A percentile compares a stretch with the other conserved stretches of the same genome.
These are phyloP conservation scores for Pomacea canaliculata DNA, from an alignment of 2,888 invertebrate genomes.

Conservation along the genomic window DNA sequence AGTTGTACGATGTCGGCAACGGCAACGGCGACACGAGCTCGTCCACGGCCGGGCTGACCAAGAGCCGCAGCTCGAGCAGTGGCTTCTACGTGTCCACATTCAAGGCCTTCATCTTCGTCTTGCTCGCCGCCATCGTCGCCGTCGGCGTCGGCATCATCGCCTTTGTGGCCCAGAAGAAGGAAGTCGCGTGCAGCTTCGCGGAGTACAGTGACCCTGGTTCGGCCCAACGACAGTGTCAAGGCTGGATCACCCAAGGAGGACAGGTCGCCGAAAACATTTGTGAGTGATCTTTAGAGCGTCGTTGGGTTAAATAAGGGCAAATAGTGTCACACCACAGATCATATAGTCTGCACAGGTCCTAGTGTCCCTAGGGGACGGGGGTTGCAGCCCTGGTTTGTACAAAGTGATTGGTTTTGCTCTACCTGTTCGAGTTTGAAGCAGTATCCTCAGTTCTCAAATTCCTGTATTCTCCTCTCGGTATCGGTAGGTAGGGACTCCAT, in stretches of 20 bases:
- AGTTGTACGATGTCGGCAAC: neutral
- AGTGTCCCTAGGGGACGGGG: too few relatives aligned
- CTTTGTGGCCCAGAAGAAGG: slow-evolving; percentile 68
- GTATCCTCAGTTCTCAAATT: too few relatives aligned
- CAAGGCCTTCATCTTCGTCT: slow-evolving; percentile 49
- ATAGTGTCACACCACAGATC: too few relatives aligned
- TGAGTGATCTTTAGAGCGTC: neutral
- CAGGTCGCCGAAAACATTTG: neutral
- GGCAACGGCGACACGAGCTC: neutral
- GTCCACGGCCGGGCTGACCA: slow-evolving; percentile 8
- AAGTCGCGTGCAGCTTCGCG: slow-evolving; percentile 40
- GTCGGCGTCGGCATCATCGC: slow-evolving; percentile 60
- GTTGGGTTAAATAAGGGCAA: too few relatives aligned
- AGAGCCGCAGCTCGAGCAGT: neutral
- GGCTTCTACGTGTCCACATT: slow-evolving; percentile 41
- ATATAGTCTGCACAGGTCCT: too few relatives aligned
- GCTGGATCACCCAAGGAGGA: neutral
- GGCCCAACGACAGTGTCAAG: neutral
- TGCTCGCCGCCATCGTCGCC: slow-evolving; percentile 50
- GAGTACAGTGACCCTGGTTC: neutral
- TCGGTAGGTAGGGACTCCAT: too few relatives aligned
- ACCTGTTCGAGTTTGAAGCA: too few relatives aligned
- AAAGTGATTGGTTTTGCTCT: too few relatives aligned
- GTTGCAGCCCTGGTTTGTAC: too few relatives aligned
- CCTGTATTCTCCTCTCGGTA: too few relatives aligned